Conservation (phyloP, 2,113 vertebrate species). For the Cebus imitator region DNA sequence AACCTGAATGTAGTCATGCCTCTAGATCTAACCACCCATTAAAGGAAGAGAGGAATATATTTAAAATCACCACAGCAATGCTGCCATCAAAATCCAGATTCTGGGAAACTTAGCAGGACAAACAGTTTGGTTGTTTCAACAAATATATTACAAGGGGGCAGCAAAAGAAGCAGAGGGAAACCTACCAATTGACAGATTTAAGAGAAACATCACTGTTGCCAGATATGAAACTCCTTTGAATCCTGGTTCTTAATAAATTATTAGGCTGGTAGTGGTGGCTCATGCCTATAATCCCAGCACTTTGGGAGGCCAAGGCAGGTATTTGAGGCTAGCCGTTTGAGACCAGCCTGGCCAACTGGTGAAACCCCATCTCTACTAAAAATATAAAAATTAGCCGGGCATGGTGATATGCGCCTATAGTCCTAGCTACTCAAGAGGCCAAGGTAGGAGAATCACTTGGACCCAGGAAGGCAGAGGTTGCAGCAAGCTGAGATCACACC, state of each 20-base stretch:
- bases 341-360: not conserved
- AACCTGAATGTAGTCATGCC: not conserved
- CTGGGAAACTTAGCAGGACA: not conserved
- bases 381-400: not conserved
- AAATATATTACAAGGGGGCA: not conserved
- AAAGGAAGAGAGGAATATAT: not conserved
- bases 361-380: not conserved
- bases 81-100: not conserved
- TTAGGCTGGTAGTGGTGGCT: not conserved
- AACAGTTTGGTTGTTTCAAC: not conserved
- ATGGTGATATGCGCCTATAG: not conserved
- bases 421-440: not conserved
- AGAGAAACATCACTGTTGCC: not conserved
- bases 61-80: constrained; percentile 2
- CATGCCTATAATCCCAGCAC: not conserved
- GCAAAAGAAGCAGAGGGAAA: not conserved
- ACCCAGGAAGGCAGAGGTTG: not conserved
- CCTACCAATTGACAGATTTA: not conserved
- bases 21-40: not conserved
- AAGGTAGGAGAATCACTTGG: not conserved
- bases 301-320: not conserved
- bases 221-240: not conserved
- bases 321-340: not conserved
- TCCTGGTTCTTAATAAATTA: not conserved
- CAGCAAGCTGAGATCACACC: not conserved